phyloP scores from a whole-genome alignment of 2,888 invertebrate species.

The Caenorhabditis plicata region DNA sequence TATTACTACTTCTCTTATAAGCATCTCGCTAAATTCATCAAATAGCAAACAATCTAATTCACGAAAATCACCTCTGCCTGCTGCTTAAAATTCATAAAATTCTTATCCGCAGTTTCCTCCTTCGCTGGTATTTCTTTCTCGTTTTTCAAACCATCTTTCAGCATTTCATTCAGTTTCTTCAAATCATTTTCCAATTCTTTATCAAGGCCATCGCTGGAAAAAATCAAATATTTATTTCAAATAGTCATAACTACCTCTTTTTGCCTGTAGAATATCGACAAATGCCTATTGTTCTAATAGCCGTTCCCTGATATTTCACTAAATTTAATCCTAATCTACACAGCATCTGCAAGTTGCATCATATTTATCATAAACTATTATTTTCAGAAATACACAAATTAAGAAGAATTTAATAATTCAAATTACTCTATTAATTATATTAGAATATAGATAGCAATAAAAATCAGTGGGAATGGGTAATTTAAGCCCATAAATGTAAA shows the following conservation, averaged over 20 bases:
- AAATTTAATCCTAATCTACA: too few species aligned
- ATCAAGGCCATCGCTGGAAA: constrained; percentile 25
- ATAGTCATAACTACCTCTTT: constrained; percentile 7
- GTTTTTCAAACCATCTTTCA: constrained; percentile 26
- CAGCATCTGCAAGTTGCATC: too few species aligned
- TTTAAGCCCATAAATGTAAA: too few species aligned
- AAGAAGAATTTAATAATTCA: too few species aligned
- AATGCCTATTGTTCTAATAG: too few species aligned
- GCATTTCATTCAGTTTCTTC: constrained; percentile 40
- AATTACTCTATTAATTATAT: too few species aligned
- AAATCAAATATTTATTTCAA: neutral
- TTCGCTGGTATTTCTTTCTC: constrained; percentile 4
- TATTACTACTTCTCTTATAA: constrained; percentile 42
- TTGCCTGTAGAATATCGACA: constrained; percentile 4
- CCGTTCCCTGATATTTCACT: too few species aligned
- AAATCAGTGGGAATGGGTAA: too few species aligned
- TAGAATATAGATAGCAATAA: too few species aligned
- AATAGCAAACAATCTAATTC: neutral
- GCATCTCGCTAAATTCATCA: constrained; percentile 26
- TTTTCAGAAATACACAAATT: too few species aligned
- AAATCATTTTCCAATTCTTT: constrained; percentile 41
- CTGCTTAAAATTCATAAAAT: constrained; percentile 58
- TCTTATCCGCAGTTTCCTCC: constrained; percentile 40
- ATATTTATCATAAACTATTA: too few species aligned
- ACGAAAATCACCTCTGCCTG: constrained; percentile 27